Evolutionary conservation across 2,113 vertebrate genomes (phyloP).

Genomic region (Parus major): DNA sequence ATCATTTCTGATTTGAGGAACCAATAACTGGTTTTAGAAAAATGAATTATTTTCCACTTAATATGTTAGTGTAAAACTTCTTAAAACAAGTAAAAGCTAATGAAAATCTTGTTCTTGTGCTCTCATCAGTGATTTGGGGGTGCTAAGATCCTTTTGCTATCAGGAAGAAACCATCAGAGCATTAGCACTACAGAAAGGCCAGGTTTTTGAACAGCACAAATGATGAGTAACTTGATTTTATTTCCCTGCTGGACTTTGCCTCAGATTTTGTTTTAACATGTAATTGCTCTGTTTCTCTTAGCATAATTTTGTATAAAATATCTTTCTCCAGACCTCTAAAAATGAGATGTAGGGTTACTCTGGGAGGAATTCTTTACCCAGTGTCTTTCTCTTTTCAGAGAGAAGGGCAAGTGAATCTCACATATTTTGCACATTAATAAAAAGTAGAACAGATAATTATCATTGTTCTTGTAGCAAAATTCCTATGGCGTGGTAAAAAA

Average conservation of each 20-base stretch:
- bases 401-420: not conserved
- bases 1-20: not conserved
- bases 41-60: not conserved
- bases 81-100: not conserved
- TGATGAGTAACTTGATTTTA: not conserved
- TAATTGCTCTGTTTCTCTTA: not conserved
- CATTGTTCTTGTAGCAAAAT: rapidly evolving
- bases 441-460: not conserved
- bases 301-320: not conserved
- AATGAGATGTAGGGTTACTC: not conserved
- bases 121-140: not conserved
- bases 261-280: not conserved
- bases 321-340: not conserved
- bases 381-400: not conserved
- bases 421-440: not conserved
- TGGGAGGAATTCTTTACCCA: not conserved
- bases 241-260: not conserved
- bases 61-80: not conserved
- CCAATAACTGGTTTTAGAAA: not conserved
- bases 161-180: not conserved
- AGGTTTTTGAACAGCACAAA: not conserved
- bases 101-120: not conserved
- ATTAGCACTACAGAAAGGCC: not conserved
- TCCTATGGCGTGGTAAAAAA: not conserved
- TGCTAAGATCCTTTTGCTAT: not conserved